Base-by-base conservation (phyloP, 2,113 vertebrate species). In the Noturus placidus region DNA sequence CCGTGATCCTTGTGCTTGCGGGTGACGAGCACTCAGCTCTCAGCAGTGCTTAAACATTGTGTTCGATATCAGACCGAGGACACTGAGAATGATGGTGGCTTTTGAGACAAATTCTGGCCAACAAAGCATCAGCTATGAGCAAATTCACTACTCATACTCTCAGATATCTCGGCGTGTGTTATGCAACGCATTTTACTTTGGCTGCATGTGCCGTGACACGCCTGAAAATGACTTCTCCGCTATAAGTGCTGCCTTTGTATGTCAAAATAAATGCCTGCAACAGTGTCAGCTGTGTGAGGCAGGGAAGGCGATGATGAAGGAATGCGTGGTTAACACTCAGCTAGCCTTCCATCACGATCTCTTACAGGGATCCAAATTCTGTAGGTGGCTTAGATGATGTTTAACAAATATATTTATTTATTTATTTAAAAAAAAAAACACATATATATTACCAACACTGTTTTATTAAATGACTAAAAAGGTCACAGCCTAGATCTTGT, bases 381-480 rank as follows among this genome's bases (percentile, higher is more conserved):
- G 74, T 52, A n/a, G 46, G 22, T 27, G 42, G 38, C 11, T 76
- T 50, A 27, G 38, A 10, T 17, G 50, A 57, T 80, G 6, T 54
- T 79, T 42, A 4, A 5, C n/a, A n/a, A n/a, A n/a, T n/a, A n/a
- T n/a, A n/a, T n/a, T n/a, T n/a, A n/a, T n/a, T n/a, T n/a, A 38
- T 38, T 38, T 38, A 38, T 38, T 38, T 38, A 38, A 38, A 38
- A 38, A 38, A 5, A 42, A 42, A 42, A 42, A 42, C 3, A 67
- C 52, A 56, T 35, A 56, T 8, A 5, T 22, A 54, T 20, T 22
- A 17, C 19, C 46, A 50, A 67, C 22, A 84, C 30, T n/a, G 3
- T 57, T 86, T 86, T 54, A 79, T 86, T 35, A 86, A 86, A 67
- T 77, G 74, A 54, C 74, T 46, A 52, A 63, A 52, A 77, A 63